Percentiles rank a stretch among this genome's conserved stretches.
These are phyloP conservation scores for Heliothis subflexa DNA, from an alignment of 1,140 invertebrate genomes.

Conservation along the genomic window DNA sequence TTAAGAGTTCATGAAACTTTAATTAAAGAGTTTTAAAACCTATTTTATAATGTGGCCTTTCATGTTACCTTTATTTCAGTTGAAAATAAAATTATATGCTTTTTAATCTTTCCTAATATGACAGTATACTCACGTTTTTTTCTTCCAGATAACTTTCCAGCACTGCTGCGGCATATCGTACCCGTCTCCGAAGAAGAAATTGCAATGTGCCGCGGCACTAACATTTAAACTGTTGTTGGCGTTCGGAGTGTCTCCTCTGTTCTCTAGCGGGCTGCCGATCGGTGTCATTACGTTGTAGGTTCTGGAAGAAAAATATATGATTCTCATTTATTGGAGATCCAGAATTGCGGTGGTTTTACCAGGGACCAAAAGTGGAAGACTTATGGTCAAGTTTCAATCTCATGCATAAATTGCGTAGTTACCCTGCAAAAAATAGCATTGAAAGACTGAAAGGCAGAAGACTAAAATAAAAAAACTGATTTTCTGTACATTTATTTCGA, in stretches of 20 bases:
- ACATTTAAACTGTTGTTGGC: constrained; percentile 13
- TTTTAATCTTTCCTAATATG: no score
- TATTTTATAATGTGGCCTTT: no score
- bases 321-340: neutral
- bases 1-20: no score
- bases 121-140: constrained; percentile 68
- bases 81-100: no score
- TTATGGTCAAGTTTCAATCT: no score
- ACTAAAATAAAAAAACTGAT: no score
- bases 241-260: constrained; percentile 51
- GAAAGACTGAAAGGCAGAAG: no score
- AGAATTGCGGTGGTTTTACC: no score
- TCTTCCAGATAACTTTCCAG: constrained; percentile 75
- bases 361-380: no score
- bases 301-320: constrained; percentile 50
- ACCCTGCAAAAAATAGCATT: neutral
- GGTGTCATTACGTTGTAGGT: constrained; percentile 61
- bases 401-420: neutral
- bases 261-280: constrained; percentile 66
- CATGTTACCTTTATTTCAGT: no score
- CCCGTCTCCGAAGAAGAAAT: constrained; percentile 70
- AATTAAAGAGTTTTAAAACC: no score
- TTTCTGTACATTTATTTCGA: no score
- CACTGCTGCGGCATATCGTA: constrained; percentile 57
- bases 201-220: constrained; percentile 29